These are phyloP conservation scores for Cyphomyrus discorhynchus DNA, from an alignment of 2,113 vertebrate species.

Conservation along the genomic window DNA sequence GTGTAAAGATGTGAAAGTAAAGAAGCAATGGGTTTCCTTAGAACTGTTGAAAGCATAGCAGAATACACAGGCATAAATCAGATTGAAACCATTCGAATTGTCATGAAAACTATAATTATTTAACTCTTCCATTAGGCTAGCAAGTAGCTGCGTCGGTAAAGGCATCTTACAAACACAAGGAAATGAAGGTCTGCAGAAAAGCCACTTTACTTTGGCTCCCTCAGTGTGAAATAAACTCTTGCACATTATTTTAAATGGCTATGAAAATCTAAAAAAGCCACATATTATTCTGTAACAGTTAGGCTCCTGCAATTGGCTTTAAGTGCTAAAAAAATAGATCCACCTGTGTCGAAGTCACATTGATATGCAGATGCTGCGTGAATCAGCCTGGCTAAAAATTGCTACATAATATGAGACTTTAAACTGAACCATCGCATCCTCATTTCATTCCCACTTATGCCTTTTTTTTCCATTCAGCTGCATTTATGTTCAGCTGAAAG, in stretches of 20 bases:
- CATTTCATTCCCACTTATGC: slow-evolving; percentile 9
- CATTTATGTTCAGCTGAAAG: slow-evolving; percentile 30
- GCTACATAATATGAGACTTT: slow-evolving; percentile 35
- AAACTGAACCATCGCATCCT: slow-evolving; percentile 33
- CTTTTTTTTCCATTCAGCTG: slow-evolving; percentile 21
- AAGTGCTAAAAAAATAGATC: slow-evolving; percentile 13
- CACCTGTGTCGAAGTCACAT: slow-evolving; percentile 37
- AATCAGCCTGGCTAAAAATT: slow-evolving; percentile 35
- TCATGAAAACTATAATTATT: background rate
- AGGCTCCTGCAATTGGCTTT: slow-evolving; percentile 24
- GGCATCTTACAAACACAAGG: background rate
- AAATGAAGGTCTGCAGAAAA: background rate
- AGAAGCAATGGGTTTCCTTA: background rate
- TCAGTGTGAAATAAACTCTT: slow-evolving; percentile 15
- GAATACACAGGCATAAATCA: background rate
- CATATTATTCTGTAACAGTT: slow-evolving; percentile 25
- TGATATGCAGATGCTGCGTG: slow-evolving; percentile 37
- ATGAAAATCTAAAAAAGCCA: slow-evolving; percentile 2
- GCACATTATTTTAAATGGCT: slow-evolving; percentile 9
- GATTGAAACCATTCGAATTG: background rate
- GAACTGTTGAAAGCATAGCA: background rate
- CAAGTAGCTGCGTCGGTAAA: background rate
- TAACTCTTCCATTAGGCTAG: background rate
- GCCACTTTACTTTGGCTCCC: slow-evolving; percentile 1
- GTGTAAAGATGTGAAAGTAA: background rate